Conservation (phyloP, 2,888 invertebrate genomes). For the Nomada flava region DNA sequence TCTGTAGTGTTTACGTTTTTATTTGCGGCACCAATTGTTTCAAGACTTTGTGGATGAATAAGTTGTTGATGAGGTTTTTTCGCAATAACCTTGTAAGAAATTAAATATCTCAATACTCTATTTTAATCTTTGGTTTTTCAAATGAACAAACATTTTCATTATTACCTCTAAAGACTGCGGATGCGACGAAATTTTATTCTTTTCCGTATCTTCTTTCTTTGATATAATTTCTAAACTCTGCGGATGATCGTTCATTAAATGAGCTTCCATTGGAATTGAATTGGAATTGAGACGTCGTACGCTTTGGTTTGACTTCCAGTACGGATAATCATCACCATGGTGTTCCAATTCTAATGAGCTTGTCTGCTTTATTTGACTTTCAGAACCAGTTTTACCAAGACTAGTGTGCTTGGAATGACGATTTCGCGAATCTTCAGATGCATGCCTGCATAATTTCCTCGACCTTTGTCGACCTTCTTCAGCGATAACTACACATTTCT, state of each 20-base stretch:
- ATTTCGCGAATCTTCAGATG: slow-evolving; percentile 80
- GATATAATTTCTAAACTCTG: slow-evolving; percentile 82
- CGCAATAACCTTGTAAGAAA: slow-evolving; percentile 74
- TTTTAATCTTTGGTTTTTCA: background rate
- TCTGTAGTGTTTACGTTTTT: slow-evolving; percentile 80
- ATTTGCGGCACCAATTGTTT: slow-evolving; percentile 81
- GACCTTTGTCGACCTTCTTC: slow-evolving; percentile 76
- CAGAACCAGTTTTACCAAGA: slow-evolving; percentile 84
- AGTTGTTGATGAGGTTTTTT: slow-evolving; percentile 81
- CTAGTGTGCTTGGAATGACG: slow-evolving; percentile 80
- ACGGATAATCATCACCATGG: slow-evolving; percentile 79
- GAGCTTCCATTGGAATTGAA: slow-evolving; percentile 80
- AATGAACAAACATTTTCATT: background rate
- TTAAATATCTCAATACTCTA: slow-evolving; percentile 1
- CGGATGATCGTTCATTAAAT: slow-evolving; percentile 79
- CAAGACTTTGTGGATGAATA: slow-evolving; percentile 82
- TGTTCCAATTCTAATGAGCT: slow-evolving; percentile 86
- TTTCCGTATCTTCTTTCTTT: slow-evolving; percentile 80
- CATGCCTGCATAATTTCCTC: slow-evolving; percentile 79
- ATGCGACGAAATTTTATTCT: slow-evolving; percentile 82
- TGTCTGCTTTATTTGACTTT: slow-evolving; percentile 85
- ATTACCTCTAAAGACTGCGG: slow-evolving; percentile 82
- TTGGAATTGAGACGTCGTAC: slow-evolving; percentile 79
- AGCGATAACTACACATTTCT: slow-evolving; percentile 76
- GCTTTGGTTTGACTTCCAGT: slow-evolving; percentile 82